phyloP scores from a whole-genome alignment of 2,888 invertebrate genomes.

The Mythimna ferrago region DNA sequence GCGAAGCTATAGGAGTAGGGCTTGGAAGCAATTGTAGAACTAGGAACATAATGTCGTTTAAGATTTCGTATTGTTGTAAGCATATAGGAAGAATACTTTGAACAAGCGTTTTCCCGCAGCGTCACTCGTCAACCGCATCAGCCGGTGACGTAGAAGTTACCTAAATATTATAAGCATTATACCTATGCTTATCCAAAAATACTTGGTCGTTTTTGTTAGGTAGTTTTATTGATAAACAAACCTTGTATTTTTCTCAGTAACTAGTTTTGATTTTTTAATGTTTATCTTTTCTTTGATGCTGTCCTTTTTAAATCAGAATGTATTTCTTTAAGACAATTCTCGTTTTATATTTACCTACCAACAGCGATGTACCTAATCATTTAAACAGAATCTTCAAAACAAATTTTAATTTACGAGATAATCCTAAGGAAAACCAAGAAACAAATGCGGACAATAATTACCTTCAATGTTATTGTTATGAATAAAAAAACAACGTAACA shows the following conservation, averaged over 20 bases:
- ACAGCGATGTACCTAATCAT: background rate
- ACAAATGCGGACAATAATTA: conserved; percentile 7
- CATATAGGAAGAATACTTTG: too few species aligned
- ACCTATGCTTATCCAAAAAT: too few species aligned
- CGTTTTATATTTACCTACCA: background rate
- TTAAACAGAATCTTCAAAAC: background rate
- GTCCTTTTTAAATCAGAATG: background rate
- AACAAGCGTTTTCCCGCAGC: too few species aligned
- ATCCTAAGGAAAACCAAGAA: conserved; percentile 21
- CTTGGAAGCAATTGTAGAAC: background rate
- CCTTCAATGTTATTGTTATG: background rate
- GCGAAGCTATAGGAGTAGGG: conserved; percentile 5
- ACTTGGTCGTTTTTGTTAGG: too few species aligned
- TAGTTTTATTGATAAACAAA: conserved; percentile 2
- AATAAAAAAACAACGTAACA: conserved; percentile 10
- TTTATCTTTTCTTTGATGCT: background rate
- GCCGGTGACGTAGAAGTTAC: too few species aligned
- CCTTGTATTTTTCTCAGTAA: background rate
- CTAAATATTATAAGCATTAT: too few species aligned
- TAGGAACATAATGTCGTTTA: background rate
- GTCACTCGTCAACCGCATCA: too few species aligned
- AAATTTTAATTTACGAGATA: background rate
- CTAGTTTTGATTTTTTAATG: background rate
- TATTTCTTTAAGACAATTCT: background rate
- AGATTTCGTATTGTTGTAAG: background rate